Conservation (phyloP, 2,797 vertebrate species). For the Onychomys arenicola region DNA sequence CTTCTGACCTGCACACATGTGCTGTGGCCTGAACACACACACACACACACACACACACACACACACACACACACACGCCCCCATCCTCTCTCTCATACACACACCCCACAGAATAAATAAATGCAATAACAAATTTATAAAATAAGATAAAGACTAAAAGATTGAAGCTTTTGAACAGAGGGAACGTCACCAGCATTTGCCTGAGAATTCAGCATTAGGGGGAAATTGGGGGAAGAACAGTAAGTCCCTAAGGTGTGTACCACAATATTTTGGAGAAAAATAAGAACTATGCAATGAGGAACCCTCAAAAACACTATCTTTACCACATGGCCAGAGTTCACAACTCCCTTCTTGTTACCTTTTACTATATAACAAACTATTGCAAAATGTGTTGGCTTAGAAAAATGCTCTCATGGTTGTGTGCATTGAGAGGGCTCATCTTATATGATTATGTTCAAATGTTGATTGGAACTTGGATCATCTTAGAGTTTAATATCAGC, state of each 20-base stretch:
- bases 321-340: not conserved
- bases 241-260: not conserved
- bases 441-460: not conserved
- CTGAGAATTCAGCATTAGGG: not conserved
- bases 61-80: not conserved
- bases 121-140: not conserved
- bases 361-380: not conserved
- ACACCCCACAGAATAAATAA: not conserved
- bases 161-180: not conserved
- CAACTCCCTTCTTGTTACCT: not conserved
- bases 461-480: not conserved
- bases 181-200: not conserved
- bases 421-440: not conserved
- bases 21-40: not conserved
- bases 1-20: not conserved
- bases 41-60: not conserved
- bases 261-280: not conserved
- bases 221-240: not conserved
- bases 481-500: not conserved
- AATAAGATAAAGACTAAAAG: not conserved
- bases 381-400: not conserved
- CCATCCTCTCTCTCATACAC: not conserved
- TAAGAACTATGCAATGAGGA: not conserved
- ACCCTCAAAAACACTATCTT: not conserved
- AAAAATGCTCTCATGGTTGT: not conserved